Base-by-base conservation (phyloP, 2,888 invertebrate species). In the Apodemia mormo region DNA sequence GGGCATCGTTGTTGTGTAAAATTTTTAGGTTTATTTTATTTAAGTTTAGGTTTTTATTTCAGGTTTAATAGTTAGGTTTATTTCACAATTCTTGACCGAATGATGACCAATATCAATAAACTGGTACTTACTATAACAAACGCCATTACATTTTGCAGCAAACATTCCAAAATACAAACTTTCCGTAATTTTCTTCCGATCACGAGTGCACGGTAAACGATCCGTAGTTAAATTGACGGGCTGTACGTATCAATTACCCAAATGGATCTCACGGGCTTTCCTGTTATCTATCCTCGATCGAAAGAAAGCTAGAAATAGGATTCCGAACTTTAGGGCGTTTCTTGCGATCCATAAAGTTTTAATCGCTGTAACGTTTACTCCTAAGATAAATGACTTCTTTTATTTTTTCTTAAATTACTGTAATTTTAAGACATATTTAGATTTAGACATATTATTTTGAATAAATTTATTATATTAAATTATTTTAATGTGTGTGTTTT, bases 161-260 rank as follows among this genome's bases (percentile, higher is more conserved):
- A 64, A 64, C 37, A 37, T 14, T 1, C 61, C 22, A n/a, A 58
- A 58, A 58, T 30, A 58, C 58, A 30, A 61, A 14, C 61, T 61
- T 61, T 54, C 68, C 64, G 67, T 67, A 71, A 71, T 71, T 71
- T 71, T 69, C 68, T 69, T 61, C 64, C 71, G 69, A 71, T 71
- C 69, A 71, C 71, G 67, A 71, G 75, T 75, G 76, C 75, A 76
- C 76, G 78, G 80, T 81, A 82, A 80, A 79, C 77, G 77, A 74
- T 75, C 73, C 74, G 73, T 76, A 73, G 76, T 76, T 75, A 78
- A 83, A 86, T 81, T 78, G 83, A 79, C 80, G 79, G 82, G 85
- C 83, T 83, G 85, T 85, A 80, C 81, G 84, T 86, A 85, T 86
- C 87, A 88, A 87, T 88, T 88, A 86, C 82, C 76, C 77, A 82